Evolutionary conservation across 2,888 invertebrate genomes (phyloP).

Genomic region (Mythimna vitellina): DNA sequence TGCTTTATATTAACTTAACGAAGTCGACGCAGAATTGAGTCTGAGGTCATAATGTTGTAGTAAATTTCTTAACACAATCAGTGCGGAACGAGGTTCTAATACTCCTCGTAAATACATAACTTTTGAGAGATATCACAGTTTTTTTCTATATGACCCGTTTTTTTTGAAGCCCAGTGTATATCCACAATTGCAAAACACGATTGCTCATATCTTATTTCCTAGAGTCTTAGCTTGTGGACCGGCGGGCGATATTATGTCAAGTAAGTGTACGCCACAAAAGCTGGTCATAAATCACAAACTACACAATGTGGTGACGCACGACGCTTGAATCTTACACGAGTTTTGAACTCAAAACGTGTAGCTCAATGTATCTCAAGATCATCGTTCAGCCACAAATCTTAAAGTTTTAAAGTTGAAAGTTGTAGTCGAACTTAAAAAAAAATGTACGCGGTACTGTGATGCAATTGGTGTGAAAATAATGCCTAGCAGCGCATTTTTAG

Average conservation of each 20-base stretch:
- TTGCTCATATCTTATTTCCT: not conserved
- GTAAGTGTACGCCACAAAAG: slow-evolving; percentile 5
- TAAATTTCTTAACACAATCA: no score
- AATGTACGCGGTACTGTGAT: not conserved
- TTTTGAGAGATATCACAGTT: no score
- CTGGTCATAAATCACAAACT: slow-evolving; percentile 38
- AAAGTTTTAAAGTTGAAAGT: slow-evolving; percentile 5
- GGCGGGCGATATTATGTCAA: slow-evolving; percentile 3
- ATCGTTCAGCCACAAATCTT: slow-evolving; percentile 14
- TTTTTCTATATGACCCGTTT: no score
- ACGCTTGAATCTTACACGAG: slow-evolving; percentile 39
- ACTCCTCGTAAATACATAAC: no score
- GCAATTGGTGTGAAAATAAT: not conserved
- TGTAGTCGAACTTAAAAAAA: not conserved
- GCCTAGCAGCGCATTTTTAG: not conserved
- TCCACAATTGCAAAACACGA: not conserved
- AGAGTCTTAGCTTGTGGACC: slow-evolving; percentile 8
- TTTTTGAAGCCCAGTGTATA: no score
- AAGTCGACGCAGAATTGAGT: no score
- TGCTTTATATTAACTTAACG: no score
- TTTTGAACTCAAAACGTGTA: slow-evolving; percentile 10
- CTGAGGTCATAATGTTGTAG: no score
- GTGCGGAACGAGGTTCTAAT: no score
- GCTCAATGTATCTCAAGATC: slow-evolving; percentile 2
- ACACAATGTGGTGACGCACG: slow-evolving; percentile 25